These are phyloP conservation scores for Morelia viridis DNA, from an alignment of 2,797 vertebrate genomes.

Conservation along the genomic window DNA sequence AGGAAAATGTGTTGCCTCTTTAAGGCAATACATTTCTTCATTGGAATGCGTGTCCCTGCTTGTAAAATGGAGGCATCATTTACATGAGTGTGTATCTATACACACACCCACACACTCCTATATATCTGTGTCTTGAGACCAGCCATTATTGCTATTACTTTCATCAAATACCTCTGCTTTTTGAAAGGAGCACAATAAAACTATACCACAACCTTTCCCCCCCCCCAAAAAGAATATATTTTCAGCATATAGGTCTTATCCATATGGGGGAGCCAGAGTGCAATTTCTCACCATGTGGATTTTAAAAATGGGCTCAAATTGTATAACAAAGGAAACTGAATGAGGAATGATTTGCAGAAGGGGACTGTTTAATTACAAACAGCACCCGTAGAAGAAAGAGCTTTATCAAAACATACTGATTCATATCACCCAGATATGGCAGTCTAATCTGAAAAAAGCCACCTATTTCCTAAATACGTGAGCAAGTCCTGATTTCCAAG, in stretches of 20 bases:
- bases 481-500: not conserved
- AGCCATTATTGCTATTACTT: not conserved
- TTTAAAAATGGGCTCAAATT: not conserved
- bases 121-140: not conserved
- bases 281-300: slow-evolving; percentile 10
- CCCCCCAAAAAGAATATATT: not conserved
- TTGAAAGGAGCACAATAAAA: not conserved
- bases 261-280: slow-evolving; percentile 49
- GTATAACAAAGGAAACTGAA: not conserved
- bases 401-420: not conserved
- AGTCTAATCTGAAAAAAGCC: not conserved
- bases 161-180: not conserved
- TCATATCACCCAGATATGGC: not conserved
- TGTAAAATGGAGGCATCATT: not conserved
- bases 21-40: not conserved
- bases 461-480: not conserved
- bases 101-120: not conserved
- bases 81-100: not conserved
- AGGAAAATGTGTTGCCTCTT: not conserved
- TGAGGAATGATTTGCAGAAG: not conserved
- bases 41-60: not conserved
- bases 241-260: not conserved
- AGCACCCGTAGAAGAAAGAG: not conserved
- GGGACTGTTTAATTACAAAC: not conserved
- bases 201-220: not conserved